phyloP scores from a whole-genome alignment of 2,888 invertebrate species.

The Apotomis capreana region DNA sequence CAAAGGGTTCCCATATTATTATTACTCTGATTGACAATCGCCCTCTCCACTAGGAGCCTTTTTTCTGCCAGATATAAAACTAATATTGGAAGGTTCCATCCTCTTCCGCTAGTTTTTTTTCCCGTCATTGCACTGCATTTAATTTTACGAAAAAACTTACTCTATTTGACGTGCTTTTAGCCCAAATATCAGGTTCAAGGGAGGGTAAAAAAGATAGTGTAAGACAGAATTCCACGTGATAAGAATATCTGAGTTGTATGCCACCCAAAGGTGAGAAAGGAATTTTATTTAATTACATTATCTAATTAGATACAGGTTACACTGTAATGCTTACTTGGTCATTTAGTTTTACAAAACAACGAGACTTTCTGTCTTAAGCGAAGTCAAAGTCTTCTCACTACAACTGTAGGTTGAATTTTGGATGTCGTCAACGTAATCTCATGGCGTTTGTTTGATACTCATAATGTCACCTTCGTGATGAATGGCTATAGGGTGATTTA shows the following conservation, averaged over 20 bases:
- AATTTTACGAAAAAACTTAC: conserved; percentile 67
- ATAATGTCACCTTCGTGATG: conserved; percentile 72
- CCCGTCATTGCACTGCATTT: conserved; percentile 66
- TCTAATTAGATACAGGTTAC: conserved; percentile 76
- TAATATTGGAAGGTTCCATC: conserved; percentile 83
- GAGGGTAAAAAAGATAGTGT: conserved; percentile 47
- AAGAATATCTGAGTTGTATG: conserved; percentile 61
- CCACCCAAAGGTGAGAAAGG: conserved; percentile 76
- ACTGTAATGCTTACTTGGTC: conserved; percentile 72
- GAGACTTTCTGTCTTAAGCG: conserved; percentile 40
- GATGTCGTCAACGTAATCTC: conserved; percentile 50
- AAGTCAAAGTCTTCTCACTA: conserved; percentile 45
- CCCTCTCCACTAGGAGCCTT: conserved; percentile 75
- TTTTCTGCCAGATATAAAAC: conserved; percentile 81
- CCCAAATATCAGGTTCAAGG: conserved; percentile 45
- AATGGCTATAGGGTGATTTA: conserved; percentile 74
- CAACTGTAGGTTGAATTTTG: conserved; percentile 55
- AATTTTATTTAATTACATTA: conserved; percentile 71
- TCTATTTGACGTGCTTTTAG: conserved; percentile 73
- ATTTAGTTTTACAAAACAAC: conserved; percentile 63
- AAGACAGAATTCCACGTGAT: conserved; percentile 58
- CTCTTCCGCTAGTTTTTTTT: conserved; percentile 81
- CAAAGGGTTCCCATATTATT: conserved; percentile 78
- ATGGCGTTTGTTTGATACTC: conserved; percentile 58
- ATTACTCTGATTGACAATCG: conserved; percentile 77